Conservation (phyloP, 1,140 invertebrate species). For the Meteorus sp. region DNA sequence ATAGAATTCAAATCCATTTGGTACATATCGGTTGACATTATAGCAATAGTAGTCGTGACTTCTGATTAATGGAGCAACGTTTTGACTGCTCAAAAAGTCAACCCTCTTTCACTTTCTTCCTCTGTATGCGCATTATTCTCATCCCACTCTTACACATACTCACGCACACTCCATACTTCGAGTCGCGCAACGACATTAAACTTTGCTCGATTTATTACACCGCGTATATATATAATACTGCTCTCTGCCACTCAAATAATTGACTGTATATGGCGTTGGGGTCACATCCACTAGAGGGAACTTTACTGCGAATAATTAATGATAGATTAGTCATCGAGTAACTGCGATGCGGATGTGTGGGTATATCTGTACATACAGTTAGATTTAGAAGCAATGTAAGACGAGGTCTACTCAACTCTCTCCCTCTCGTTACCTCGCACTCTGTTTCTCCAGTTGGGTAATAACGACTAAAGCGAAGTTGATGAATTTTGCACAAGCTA, state of each 20-base stretch:
- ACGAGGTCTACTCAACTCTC: no score
- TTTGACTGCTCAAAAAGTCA: constrained; percentile 10
- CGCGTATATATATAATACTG: background rate
- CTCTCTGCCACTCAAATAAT: background rate
- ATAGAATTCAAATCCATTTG: constrained; percentile 35
- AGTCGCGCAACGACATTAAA: background rate
- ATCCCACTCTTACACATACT: no score
- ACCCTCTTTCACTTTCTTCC: background rate
- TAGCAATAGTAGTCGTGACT: constrained; percentile 38
- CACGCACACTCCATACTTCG: no score
- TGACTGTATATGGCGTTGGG: background rate
- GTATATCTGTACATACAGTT: background rate
- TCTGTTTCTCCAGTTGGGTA: no score
- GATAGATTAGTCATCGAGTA: background rate
- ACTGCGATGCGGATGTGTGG: background rate
- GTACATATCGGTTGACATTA: constrained; percentile 28
- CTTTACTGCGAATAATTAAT: background rate
- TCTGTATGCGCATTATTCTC: no score
- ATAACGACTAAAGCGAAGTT: constrained; percentile 4
- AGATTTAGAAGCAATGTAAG: no score
- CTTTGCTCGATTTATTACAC: constrained; percentile 4
- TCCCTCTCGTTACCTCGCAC: no score
- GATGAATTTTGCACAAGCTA: constrained; percentile 11
- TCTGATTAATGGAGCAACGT: constrained; percentile 27
- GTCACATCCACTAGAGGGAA: no score